Percentiles rank a stretch among this genome's conserved stretches.
These are phyloP conservation scores for Ploceus nigricollis DNA, from an alignment of 2,113 vertebrate genomes.

Conservation along the genomic window DNA sequence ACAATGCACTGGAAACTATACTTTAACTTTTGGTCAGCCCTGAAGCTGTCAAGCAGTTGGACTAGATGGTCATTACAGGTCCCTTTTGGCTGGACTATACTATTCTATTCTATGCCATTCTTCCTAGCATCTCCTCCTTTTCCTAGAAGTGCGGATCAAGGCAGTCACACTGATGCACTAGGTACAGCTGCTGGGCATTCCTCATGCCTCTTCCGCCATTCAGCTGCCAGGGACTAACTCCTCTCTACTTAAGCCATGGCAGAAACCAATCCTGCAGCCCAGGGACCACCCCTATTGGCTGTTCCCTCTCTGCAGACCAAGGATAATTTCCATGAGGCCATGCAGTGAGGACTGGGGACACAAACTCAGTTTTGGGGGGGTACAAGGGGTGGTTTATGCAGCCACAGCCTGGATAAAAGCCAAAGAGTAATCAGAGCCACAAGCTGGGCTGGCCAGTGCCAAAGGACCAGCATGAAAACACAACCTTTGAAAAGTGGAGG, in stretches of 20 bases:
- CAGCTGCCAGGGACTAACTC: not conserved
- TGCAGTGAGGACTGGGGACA: not conserved
- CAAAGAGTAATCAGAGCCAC: not conserved
- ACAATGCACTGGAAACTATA: not conserved
- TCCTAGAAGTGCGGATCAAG: not conserved
- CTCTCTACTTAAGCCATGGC: not conserved
- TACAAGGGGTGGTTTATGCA: not conserved
- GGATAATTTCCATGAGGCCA: not conserved
- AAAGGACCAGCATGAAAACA: fast-evolving
- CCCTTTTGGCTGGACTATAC: not conserved
- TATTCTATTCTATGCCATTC: no score
- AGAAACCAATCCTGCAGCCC: not conserved
- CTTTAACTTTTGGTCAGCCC: not conserved
- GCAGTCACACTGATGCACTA: no score
- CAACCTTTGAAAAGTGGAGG: not conserved
- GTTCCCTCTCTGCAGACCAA: not conserved
- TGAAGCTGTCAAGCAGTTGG: not conserved
- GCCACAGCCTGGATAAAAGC: not conserved
- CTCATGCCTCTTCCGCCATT: not conserved
- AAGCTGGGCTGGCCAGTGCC: not conserved
- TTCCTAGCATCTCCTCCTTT: not conserved
- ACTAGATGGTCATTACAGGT: not conserved
- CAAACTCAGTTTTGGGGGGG: not conserved
- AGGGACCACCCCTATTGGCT: not conserved
- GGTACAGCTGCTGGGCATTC: not conserved